Evolutionary conservation across 2,113 vertebrate species (phyloP).

Genomic region (Neodontobutis hainanensis): DNA sequence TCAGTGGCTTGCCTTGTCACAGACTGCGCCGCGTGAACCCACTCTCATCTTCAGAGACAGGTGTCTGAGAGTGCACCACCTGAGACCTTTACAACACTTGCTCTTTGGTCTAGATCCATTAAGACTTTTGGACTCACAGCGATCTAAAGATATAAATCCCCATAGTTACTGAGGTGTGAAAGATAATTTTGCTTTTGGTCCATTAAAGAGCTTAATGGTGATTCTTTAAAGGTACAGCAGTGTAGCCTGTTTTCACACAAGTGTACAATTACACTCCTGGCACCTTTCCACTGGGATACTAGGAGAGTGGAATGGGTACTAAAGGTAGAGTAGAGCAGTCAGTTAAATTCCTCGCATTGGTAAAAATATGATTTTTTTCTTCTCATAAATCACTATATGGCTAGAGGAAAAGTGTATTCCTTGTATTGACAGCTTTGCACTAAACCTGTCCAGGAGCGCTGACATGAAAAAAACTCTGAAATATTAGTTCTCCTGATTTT

Average conservation of each 20-base stretch:
- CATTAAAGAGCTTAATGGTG: constrained; percentile 33
- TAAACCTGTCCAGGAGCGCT: too few species aligned
- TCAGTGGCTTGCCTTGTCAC: constrained; percentile 67
- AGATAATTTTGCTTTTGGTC: constrained; percentile 45
- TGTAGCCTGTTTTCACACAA: background rate
- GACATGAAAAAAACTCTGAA: too few species aligned
- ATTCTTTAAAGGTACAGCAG: background rate
- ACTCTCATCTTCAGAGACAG: constrained; percentile 43
- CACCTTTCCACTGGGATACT: too few species aligned
- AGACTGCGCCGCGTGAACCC: constrained; percentile 55
- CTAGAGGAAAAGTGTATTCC: too few species aligned
- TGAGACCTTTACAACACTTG: constrained; percentile 28
- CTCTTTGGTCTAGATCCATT: constrained; percentile 39
- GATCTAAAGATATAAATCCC: constrained; percentile 46
- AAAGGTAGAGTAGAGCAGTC: too few species aligned
- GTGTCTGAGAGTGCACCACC: constrained; percentile 50
- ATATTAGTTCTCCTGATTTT: too few species aligned
- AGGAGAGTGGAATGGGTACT: too few species aligned
- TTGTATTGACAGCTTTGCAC: too few species aligned
- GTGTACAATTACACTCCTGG: too few species aligned
- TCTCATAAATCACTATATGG: too few species aligned
- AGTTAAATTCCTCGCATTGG: too few species aligned
- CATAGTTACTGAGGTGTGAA: constrained; percentile 4
- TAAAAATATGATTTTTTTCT: too few species aligned
- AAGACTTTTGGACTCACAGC: constrained; percentile 18